Evolutionary conservation across 2,797 vertebrate genomes (phyloP).

Genomic region (Macrochelys suwanniensis): DNA sequence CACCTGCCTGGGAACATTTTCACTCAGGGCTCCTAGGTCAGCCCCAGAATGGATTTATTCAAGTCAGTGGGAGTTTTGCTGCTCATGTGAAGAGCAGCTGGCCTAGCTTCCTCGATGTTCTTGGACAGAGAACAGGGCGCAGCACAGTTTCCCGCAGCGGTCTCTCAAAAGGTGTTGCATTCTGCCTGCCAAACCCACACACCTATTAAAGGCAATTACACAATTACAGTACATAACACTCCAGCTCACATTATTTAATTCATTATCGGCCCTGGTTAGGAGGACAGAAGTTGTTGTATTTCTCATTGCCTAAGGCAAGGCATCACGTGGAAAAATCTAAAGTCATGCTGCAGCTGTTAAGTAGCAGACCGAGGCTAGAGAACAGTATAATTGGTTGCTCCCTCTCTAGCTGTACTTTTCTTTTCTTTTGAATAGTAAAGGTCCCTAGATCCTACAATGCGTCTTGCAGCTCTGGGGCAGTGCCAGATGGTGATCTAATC

Average conservation of each 20-base stretch:
- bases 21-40: neutral
- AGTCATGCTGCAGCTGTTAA: neutral
- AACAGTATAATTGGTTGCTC: neutral
- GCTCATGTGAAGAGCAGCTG: neutral
- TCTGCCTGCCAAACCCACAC: neutral
- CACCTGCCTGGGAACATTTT: neutral
- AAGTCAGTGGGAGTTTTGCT: neutral
- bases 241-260: neutral
- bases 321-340: conserved; percentile 19
- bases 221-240: accelerated
- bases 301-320: neutral
- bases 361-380: neutral
- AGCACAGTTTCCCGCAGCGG: neutral
- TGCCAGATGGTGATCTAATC: neutral
- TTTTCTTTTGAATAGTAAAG: neutral
- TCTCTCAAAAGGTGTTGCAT: neutral
- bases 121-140: neutral
- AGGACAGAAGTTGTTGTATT: neutral
- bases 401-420: neutral
- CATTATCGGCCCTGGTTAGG: neutral
- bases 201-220: neutral
- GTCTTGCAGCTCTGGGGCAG: neutral
- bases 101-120: neutral
- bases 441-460: too few species aligned
- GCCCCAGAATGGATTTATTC: neutral